Percentiles rank a stretch among this genome's conserved stretches.
These are phyloP conservation scores for Gyrodactylus salaris DNA, from an alignment of 1,140 invertebrate species.

Conservation along the genomic window DNA sequence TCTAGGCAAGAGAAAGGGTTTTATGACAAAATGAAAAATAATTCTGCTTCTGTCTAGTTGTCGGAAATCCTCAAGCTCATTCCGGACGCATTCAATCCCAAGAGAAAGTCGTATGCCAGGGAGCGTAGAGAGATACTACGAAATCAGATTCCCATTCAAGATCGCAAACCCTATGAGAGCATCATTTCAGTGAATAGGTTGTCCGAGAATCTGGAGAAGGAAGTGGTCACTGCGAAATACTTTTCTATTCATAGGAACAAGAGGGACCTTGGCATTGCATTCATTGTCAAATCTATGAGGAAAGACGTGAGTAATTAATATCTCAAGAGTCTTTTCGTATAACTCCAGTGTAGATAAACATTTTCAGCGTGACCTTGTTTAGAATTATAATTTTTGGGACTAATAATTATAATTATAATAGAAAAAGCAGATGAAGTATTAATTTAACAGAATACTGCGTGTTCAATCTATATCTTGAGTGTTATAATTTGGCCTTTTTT, in stretches of 20 bases:
- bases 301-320: not conserved
- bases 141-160: conserved; percentile 1
- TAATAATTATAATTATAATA: not conserved
- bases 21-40: too few species aligned
- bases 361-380: not conserved
- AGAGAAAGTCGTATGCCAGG: not conserved
- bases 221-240: not conserved
- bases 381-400: not conserved
- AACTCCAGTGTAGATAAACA: not conserved
- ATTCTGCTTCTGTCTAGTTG: not conserved
- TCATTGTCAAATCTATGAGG: not conserved
- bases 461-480: too few species aligned
- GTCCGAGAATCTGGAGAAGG: not conserved
- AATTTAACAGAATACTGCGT: not conserved
- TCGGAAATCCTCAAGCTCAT: not conserved
- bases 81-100: not conserved
- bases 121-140: not conserved
- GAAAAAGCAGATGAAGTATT: not conserved
- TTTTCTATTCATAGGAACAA: not conserved
- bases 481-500: too few species aligned
- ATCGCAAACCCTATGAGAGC: not conserved
- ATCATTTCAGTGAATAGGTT: not conserved
- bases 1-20: too few species aligned
- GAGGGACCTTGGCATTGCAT: not conserved
- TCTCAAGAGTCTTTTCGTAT: not conserved